Conservation (phyloP, 2,888 invertebrate species). For the Hydrotaea cyrtoneurina region DNA sequence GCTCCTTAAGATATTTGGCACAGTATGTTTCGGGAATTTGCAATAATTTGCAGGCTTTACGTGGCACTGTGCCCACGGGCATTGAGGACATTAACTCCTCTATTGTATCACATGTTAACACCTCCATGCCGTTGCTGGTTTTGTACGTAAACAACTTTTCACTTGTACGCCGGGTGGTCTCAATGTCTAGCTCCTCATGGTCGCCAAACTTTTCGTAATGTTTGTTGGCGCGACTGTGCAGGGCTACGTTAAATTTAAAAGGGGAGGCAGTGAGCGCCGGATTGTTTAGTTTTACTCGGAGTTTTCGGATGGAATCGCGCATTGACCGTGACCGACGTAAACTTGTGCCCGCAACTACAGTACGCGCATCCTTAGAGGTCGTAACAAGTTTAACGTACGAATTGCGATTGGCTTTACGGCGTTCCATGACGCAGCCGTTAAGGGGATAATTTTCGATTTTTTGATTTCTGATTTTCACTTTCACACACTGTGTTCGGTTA, state of each 20-base stretch:
- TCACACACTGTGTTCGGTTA: neutral
- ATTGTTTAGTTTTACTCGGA: constrained; percentile 83
- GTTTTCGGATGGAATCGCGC: constrained; percentile 86
- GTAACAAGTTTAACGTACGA: constrained; percentile 73
- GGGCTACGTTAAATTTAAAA: constrained; percentile 74
- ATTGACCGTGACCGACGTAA: constrained; percentile 86
- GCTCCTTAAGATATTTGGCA: constrained; percentile 67
- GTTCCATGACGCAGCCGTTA: constrained; percentile 71
- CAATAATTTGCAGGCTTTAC: constrained; percentile 77
- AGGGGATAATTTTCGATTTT: constrained; percentile 47
- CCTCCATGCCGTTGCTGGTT: neutral
- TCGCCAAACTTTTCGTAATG: constrained; percentile 69
- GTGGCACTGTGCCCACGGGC: constrained; percentile 71
- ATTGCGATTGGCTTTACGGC: constrained; percentile 72
- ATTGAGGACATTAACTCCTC: constrained; percentile 76
- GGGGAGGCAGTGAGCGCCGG: constrained; percentile 74
- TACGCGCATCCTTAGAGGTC: constrained; percentile 56
- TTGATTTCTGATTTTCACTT: constrained; percentile 61
- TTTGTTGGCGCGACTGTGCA: constrained; percentile 57
- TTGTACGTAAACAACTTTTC: constrained; percentile 24
- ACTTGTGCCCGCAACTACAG: constrained; percentile 51
- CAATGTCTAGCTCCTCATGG: constrained; percentile 58
- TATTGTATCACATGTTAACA: constrained; percentile 65
- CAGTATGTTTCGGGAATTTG: constrained; percentile 77
- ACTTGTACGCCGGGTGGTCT: neutral